These are phyloP conservation scores for Clarias macrocephalus DNA, from an alignment of 2,113 vertebrate species.

Conservation along the genomic window DNA sequence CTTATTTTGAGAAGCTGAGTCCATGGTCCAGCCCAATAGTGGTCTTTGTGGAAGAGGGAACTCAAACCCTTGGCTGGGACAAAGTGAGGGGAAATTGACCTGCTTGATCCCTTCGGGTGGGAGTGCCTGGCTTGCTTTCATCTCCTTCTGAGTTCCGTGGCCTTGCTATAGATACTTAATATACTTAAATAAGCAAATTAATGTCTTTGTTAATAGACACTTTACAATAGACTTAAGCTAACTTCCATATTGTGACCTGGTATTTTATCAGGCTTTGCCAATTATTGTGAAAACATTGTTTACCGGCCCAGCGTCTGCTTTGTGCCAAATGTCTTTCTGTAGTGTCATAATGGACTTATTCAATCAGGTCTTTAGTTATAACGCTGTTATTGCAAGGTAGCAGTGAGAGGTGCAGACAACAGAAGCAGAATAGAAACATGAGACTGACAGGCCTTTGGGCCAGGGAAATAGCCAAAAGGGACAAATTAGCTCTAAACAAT, in stretches of 20 bases:
- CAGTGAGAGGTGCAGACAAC: conserved; percentile 55
- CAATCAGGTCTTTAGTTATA: conserved; percentile 29
- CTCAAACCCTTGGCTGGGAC: conserved; percentile 73
- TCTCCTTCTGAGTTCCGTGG: conserved; percentile 71
- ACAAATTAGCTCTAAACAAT: conserved; percentile 86
- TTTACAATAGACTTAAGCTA: conserved; percentile 45
- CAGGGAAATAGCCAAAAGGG: conserved; percentile 81
- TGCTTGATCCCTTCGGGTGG: conserved; percentile 74
- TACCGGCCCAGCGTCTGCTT: conserved; percentile 14
- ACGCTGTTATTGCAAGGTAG: conserved; percentile 29
- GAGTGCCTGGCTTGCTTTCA: conserved; percentile 71
- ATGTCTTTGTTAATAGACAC: conserved; percentile 61
- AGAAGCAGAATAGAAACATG: conserved; percentile 67
- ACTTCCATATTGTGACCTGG: conserved; percentile 48
- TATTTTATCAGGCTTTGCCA: conserved; percentile 56
- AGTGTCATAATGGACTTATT: conserved; percentile 40
- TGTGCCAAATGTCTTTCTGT: conserved; percentile 32
- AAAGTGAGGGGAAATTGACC: conserved; percentile 80
- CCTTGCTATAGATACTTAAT: conserved; percentile 62
- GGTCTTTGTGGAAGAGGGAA: conserved; percentile 75
- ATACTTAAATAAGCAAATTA: conserved; percentile 79
- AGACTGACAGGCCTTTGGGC: conserved; percentile 72
- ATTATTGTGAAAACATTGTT: conserved; percentile 21
- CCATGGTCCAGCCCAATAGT: conserved; percentile 67
- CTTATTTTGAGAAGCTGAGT: conserved; percentile 63